phyloP scores from a whole-genome alignment of 2,113 vertebrate species.

The Alosa alosa region DNA sequence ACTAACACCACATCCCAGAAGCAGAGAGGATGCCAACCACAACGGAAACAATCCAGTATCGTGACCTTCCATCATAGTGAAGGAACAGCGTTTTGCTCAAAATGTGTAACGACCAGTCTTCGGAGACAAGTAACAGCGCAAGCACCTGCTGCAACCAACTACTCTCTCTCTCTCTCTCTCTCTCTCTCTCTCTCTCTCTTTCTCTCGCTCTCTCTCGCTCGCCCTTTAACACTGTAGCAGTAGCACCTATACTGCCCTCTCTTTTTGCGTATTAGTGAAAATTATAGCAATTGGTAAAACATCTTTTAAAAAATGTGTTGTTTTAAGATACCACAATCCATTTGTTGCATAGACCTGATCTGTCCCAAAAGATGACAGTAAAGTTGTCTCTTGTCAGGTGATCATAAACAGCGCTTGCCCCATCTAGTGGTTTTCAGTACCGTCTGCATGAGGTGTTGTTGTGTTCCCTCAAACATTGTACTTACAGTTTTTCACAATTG shows the following conservation, averaged over 20 bases:
- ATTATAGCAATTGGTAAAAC: not conserved
- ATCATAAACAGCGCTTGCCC: not conserved
- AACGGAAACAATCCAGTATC: constrained; percentile 50
- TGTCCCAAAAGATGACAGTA: not conserved
- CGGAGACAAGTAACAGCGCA: constrained; percentile 34
- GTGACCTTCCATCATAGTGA: constrained; percentile 31
- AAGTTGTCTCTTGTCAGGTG: not conserved
- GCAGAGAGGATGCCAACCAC: constrained; percentile 62
- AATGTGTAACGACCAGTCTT: constrained; percentile 38
- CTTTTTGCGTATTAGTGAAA: not conserved
- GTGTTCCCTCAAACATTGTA: not conserved
- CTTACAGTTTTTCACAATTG: too few species aligned
- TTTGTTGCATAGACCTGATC: not conserved
- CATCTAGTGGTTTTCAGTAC: not conserved
- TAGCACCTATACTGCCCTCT: not conserved
- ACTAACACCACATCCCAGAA: constrained; percentile 62
- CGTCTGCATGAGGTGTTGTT: not conserved
- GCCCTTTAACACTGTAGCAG: not conserved
- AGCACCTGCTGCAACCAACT: constrained; percentile 42
- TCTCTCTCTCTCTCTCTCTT: not conserved
- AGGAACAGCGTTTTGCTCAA: constrained; percentile 30
- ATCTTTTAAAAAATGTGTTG: not conserved
- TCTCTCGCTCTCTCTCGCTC: not conserved
- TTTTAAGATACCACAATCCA: not conserved
- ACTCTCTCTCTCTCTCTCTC: constrained; percentile 16